Percentiles rank a stretch among this genome's conserved stretches.
Evolutionary conservation across 1,140 invertebrate species (phyloP).

Genomic region (Bombus ignitus): DNA sequence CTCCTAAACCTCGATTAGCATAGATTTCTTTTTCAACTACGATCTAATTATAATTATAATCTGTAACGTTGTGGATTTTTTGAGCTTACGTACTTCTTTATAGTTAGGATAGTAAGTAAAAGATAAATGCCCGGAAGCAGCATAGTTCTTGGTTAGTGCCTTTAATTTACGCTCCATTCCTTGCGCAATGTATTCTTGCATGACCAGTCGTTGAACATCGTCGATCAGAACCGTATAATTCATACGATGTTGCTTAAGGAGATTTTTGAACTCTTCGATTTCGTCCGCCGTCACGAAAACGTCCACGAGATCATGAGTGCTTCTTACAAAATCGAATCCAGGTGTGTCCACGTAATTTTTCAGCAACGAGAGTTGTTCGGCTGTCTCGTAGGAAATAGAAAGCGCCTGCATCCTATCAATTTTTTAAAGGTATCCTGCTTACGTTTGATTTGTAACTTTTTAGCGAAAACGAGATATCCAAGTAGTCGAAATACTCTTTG

Average conservation of each 20-base stretch:
- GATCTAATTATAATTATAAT: too few relatives aligned
- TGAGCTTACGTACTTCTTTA: slow-evolving; percentile 32
- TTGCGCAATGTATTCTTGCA: slow-evolving; percentile 27
- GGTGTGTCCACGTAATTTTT: background rate
- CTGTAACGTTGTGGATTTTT: background rate
- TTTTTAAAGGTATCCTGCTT: background rate
- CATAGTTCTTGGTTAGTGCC: too few relatives aligned
- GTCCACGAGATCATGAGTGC: background rate
- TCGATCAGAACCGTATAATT: slow-evolving; percentile 44
- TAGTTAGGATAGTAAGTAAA: slow-evolving; percentile 49
- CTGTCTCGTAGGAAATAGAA: slow-evolving; percentile 28
- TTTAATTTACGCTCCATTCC: background rate
- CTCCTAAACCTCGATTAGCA: too few relatives aligned
- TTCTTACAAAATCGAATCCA: slow-evolving; percentile 53
- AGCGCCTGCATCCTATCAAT: slow-evolving; percentile 58
- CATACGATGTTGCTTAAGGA: slow-evolving; percentile 24
- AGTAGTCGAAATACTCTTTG: too few relatives aligned
- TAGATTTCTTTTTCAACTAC: background rate
- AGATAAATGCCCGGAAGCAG: background rate
- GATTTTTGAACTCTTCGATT: slow-evolving; percentile 36
- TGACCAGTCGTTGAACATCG: slow-evolving; percentile 32
- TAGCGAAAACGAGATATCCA: too few relatives aligned
- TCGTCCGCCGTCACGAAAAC: slow-evolving; percentile 47
- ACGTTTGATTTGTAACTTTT: too few relatives aligned
- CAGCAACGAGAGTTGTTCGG: slow-evolving; percentile 30